Evolutionary conservation across 2,888 invertebrate species (phyloP).

Genomic region (Hirudinaria manillensis): DNA sequence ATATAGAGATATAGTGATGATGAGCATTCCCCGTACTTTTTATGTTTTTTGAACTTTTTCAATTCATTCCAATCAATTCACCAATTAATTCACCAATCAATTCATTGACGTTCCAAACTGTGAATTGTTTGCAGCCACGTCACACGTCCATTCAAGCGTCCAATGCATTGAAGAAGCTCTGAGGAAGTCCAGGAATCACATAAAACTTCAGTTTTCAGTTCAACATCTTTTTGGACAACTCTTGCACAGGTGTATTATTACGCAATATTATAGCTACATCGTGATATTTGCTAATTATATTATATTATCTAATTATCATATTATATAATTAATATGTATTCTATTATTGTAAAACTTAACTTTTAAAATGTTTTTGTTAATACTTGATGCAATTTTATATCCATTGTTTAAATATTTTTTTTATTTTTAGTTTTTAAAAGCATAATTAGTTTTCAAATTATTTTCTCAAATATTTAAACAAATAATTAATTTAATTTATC

Average conservation of each 20-base stretch:
- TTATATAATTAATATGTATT: background rate
- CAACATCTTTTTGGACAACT: background rate
- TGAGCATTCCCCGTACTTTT: too few relatives aligned
- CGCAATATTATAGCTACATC: background rate
- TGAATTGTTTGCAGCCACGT: background rate
- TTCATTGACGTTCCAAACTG: too few relatives aligned
- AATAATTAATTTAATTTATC: background rate
- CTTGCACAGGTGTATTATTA: background rate
- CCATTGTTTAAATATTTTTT: too few relatives aligned
- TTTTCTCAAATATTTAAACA: background rate
- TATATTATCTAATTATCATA: background rate
- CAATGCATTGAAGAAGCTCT: background rate
- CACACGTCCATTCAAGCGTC: background rate
- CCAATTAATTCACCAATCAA: background rate
- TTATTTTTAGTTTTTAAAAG: background rate
- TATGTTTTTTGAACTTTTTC: too few relatives aligned
- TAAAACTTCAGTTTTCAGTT: slow-evolving; percentile 4
- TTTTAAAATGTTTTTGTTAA: background rate
- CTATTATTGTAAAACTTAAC: background rate
- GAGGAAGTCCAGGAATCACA: slow-evolving; percentile 4
- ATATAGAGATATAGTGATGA: too few relatives aligned
- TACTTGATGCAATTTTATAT: background rate
- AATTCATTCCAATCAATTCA: too few relatives aligned
- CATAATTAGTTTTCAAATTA: background rate
- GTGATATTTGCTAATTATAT: background rate